Base-by-base conservation (phyloP, 2,888 invertebrate genomes). In the Microchrysa polita region DNA sequence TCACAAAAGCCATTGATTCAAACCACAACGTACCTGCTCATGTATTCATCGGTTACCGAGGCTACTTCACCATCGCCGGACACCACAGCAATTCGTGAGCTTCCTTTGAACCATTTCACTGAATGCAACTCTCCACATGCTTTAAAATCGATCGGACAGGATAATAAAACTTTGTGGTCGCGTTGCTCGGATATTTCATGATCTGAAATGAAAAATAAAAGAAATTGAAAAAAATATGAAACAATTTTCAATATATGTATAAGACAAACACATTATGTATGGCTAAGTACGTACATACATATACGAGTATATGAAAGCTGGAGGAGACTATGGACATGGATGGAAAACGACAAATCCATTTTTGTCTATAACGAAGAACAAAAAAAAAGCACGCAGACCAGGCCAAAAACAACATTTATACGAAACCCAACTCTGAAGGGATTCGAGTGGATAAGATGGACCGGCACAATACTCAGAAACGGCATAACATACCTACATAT, bases 81-180 rank as follows among this genome's bases (percentile, higher is more conserved):
- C 79, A 84, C 82, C n/a, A 85, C 84, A n/a, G 84, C 85, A 69
- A 85, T 83, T 74, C 85, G 82, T 76, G 81, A 81, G 75, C 82
- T 82, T 75, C 90, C 92, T 78, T 90, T 88, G 84, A 92, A 92
- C 92, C 93, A 93, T 84, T 92, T 93, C 81, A 93, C 90, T 81
- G 91, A 92, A 85, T 93, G 92, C 77, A 93, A 86, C 77, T 89
- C 89, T 42, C 91, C 92, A 82, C 93, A 93, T 78, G 89, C 88
- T 44, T 88, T 86, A 77, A 87, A 86, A 83, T 91, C 90, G 77
- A 92, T 88, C 71, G 88, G 87, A 83, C 93, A 93, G 4, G 90
- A 90, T 77, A 93, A 86, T 76, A 86, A 86, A 74, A 90, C 90
- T 77, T 88, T 80, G 76, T 83, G 81, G 76, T 83, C 84, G 79